These are phyloP conservation scores for Acromyrmex heyeri DNA, from an alignment of 1,140 invertebrate species.

Conservation along the genomic window DNA sequence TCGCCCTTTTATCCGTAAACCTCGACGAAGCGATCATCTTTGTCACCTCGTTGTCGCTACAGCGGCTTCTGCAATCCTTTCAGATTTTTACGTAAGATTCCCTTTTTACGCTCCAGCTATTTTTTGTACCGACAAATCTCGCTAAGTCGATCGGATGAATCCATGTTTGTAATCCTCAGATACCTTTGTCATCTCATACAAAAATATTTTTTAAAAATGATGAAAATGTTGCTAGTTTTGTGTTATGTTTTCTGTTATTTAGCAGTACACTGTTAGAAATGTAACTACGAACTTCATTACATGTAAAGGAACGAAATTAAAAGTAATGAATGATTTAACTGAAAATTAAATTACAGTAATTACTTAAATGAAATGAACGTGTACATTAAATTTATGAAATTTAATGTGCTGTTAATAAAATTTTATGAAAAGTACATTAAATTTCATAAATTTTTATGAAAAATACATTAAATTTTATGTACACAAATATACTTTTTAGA, in stretches of 20 bases:
- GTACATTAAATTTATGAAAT: too few relatives aligned
- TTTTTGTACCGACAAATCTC: constrained; percentile 35
- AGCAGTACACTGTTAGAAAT: too few relatives aligned
- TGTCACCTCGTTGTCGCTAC: constrained; percentile 59
- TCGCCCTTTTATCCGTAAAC: constrained; percentile 70
- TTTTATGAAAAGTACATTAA: too few relatives aligned
- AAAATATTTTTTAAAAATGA: not conserved
- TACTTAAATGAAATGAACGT: too few relatives aligned
- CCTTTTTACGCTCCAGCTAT: constrained; percentile 70
- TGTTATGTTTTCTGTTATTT: not conserved
- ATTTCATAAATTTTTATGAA: too few relatives aligned
- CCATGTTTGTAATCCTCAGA: constrained; percentile 44
- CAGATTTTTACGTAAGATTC: constrained; percentile 75
- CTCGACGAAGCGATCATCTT: constrained; percentile 68
- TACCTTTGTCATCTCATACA: constrained; percentile 11
- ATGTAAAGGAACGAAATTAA: too few relatives aligned
- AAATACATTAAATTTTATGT: too few relatives aligned
- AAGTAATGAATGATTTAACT: too few relatives aligned
- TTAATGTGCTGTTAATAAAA: too few relatives aligned
- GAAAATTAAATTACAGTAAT: too few relatives aligned
- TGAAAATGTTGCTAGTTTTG: not conserved
- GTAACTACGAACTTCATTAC: too few relatives aligned
- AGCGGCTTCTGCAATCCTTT: constrained; percentile 81
- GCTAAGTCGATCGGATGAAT: constrained; percentile 45
- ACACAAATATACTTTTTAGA: too few relatives aligned